Evolutionary conservation across 2,113 vertebrate genomes (phyloP), one percentile per base, ranked within the genome.

Genomic region (Pluvialis apricaria): DNA sequence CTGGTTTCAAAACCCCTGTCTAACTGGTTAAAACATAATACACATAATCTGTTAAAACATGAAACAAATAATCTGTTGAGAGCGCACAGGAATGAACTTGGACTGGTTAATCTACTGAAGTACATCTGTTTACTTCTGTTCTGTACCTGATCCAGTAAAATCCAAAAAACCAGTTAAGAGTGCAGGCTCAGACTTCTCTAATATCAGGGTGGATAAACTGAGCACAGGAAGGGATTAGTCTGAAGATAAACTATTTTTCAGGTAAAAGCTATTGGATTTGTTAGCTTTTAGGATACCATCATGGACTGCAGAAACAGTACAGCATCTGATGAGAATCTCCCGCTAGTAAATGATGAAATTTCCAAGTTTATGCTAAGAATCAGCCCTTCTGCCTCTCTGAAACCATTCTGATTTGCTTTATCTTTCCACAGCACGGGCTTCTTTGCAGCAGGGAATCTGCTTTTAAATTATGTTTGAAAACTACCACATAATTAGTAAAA

Each of bases 21-120:
- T 91, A 89, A 91, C 61, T 21, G 45, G 49, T 78, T 92, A 95
- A 96, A 94, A 88, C 26, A 55, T 91, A 87, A 86, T 64, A 86
- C 34, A 77, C 34, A 47, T 94, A 82, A 96, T 94, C 95, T 94
- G 58, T 92, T 86, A 89, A 86, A 96, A 88, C n/a, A 80, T 65
- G 52, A 80, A 95, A 3, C 45, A 91, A 86, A 86, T 89, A 94
- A 95, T 95, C 92, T 95, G 75, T 79, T 73, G 76, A 90, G 92
- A 91, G 73, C 0, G 2, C 34, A 70, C 26, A 94, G 68, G 58
- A 91, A 86, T 34, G 58, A 87, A 96, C 75, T 80, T 70, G 66
- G 79, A 36, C 29, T 86, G 45, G 51, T 86, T 94, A 88, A 94
- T 96, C 96, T 93, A 70, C 60, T 75, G 89, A 90, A 88, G 79